Base-by-base conservation (phyloP, 2,888 invertebrate species). In the Epirrhoe tristata region DNA sequence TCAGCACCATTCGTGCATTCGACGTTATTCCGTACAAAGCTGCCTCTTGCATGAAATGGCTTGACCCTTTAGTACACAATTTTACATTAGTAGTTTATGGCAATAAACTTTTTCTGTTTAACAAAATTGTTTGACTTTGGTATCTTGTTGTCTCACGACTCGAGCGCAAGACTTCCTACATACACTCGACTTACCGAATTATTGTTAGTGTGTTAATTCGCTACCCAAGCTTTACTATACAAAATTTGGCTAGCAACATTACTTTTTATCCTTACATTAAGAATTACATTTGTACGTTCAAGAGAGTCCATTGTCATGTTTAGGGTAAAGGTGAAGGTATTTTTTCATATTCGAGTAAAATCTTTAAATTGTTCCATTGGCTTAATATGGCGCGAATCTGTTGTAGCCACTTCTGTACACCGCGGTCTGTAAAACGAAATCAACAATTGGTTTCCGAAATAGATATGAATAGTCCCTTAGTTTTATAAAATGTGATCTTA, bases 331-430 rank as follows among this genome's bases (percentile, higher is more conserved):
- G 86, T 87, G 88, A 86, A 86, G 86, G 81, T 88, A 84, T 79
- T 82, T 12, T 43, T 87, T 82, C 81, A 84, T 91, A 91, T 93
- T 93, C 91, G 91, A 93, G 93, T 88, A 84, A 82, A 81, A 83
- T 86, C 79, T 81, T 83, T 84, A 77, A 75, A 79, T 84, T 84
- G 86, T 85, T 90, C 87, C 89, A 89, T 87, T 89, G 88, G 88
- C 86, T 90, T 92, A 98, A 93, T 98, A 98, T 84, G 98, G 98
- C 92, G 98, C 96, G 94, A 98, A 98, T 94, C 98, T 96, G 95
- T 98, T 98, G 96, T 98, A 98, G 81, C 98, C 97, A 92, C 98
- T 97, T 94, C 98, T 96, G 93, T 98, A 98, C 82, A 98, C 97
- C 77, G 98, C 97, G 86, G 98, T 97, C 98, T 98, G 94, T 50